Evolutionary conservation across 2,888 invertebrate species (phyloP), one percentile per base, ranked within the genome.

Genomic region (Tachina lurida): DNA sequence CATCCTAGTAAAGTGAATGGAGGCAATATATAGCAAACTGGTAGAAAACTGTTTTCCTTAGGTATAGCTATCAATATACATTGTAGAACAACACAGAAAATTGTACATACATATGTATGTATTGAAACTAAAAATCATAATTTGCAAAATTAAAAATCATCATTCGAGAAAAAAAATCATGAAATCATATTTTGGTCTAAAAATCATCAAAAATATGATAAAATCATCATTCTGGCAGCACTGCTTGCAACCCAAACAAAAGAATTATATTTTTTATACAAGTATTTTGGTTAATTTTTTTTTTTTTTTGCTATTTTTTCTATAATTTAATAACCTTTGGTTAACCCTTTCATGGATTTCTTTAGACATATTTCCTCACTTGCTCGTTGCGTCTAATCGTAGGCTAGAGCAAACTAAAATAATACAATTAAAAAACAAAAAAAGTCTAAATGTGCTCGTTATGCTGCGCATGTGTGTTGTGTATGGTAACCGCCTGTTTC

Each of bases 401-500:
- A 56, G 79, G 41, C 79, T 73, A 79, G 79, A 79, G 52, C 13
- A 58, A n/a, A 7, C 31, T 17, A 39, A 10, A 78, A 47, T 9
- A 56, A 47, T 41, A 73, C 56, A 65, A 41, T 41, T 63, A 63
- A 19, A 62, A 49, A 31, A 22, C 1, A 22, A 31, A 22, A 31
- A 65, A 65, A 54, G 58, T 41, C 10, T 56, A 22, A 63, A 67
- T 74, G 60, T 49, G 17, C 19, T 22, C 13, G 67, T 58, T 65
- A 12, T 67, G 68, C 62, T 67, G 68, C 67, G 70, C 75, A 82
- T 70, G 70, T 76, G 75, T 67, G 63, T 70, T 67, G 56, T 68
- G 17, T 47, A 79, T 83, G 65, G 79, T 79, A 86, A 79, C 78
- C 86, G 86, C 83, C 86, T 79, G 86, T 86, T 86, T 86, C 86